Evolutionary conservation across 2,888 invertebrate genomes (phyloP), one percentile per base, ranked within the genome.

Genomic region (Zeuzera pyrina): DNA sequence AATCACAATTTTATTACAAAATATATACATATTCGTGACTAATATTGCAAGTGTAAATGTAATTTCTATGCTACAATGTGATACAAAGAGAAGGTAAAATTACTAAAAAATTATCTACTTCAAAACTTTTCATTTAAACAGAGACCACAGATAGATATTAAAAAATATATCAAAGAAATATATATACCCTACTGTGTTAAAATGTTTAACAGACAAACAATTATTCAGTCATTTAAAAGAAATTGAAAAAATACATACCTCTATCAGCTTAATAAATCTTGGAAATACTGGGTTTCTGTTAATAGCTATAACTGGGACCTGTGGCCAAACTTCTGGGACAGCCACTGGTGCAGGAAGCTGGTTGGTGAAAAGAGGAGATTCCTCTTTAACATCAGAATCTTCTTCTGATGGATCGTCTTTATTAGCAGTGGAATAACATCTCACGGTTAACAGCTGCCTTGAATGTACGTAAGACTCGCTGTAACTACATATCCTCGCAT

Each of bases 241-340:
- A n/a, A n/a, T n/a, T n/a, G n/a, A n/a, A n/a, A 22, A 6, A 2
- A 8, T 30, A 39, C 42, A 38, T 45, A 95, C 94, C 87, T 98
- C 98, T 41, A 99, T 90, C 47, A 99, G 88, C 83, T 99, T 99
- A 49, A 98, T 97, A 71, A 99, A 99, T 49, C 95, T 89, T 12
- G 99, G 99, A 81, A 99, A 99, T 1, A 99, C 93, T 3, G 98
- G 98, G 83, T 97, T 95, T 47, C 97, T 88, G 55, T 87, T 91
- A 42, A 98, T 93, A 0, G 98, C 96, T 47, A 99, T 91, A 5
- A 98, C 90, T 2, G 99, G 99, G 12, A 99, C 91, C 64, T 94
- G 92, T 0, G 99, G 98, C 93, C 97, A 98, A 6, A 94, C 91
- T 67, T 98, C 98, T 1, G 98, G 98, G 15, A 99, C 93, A 10